Evolutionary conservation across 2,797 vertebrate species (phyloP).

Genomic region (Anniella stebbinsi): DNA sequence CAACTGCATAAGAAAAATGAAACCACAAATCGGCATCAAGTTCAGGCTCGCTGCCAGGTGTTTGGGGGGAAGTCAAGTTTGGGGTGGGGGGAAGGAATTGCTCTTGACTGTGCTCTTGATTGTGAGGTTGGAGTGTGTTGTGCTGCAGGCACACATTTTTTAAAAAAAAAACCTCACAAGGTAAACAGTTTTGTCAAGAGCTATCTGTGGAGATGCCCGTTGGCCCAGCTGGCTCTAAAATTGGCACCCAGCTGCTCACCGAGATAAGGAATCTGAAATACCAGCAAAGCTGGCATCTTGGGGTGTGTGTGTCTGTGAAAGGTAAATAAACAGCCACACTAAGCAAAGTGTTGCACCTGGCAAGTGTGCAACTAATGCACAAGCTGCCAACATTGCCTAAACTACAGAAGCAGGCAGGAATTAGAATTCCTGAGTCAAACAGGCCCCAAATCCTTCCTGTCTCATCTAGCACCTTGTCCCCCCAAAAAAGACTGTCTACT

Average conservation of each 20-base stretch:
- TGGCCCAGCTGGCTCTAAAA: conserved; percentile 32
- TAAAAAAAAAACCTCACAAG: neutral
- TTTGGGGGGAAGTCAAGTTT: neutral
- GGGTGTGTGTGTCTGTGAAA: neutral
- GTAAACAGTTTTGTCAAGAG: conserved; percentile 26
- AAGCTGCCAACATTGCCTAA: neutral
- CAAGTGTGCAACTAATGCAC: neutral
- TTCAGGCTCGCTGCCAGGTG: neutral
- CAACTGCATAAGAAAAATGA: neutral
- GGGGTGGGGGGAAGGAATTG: neutral
- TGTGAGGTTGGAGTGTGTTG: neutral
- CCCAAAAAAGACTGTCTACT: neutral
- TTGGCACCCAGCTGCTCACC: conserved; percentile 10
- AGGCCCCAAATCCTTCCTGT: neutral
- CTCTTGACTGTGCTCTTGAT: neutral
- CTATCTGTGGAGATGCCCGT: neutral
- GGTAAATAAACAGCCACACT: neutral
- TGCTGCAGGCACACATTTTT: neutral
- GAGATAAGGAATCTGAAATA: conserved; percentile 24
- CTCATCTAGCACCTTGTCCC: neutral
- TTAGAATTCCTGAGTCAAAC: neutral
- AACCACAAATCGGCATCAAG: neutral
- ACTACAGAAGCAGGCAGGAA: neutral
- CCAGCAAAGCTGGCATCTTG: conserved; percentile 12
- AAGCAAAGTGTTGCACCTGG: neutral